These are phyloP conservation scores for Lepidonotus clava DNA, from an alignment of 2,888 invertebrate genomes.

Conservation along the genomic window DNA sequence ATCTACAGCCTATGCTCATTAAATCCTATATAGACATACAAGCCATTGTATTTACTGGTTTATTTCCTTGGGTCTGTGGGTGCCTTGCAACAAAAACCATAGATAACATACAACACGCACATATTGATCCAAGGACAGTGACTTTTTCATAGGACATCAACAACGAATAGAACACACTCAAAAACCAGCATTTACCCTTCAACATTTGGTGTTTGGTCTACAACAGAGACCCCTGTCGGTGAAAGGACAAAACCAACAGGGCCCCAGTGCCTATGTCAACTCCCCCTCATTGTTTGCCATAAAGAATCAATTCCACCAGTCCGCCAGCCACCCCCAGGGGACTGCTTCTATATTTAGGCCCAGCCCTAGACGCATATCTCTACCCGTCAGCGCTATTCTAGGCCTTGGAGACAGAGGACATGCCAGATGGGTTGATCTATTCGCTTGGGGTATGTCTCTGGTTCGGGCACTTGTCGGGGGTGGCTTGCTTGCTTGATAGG, in stretches of 20 bases:
- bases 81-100: too few relatives aligned
- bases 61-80: too few relatives aligned
- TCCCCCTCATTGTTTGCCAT: not conserved
- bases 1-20: too few relatives aligned
- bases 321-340: not conserved
- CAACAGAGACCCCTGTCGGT: not conserved
- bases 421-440: too few relatives aligned
- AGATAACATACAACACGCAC: too few relatives aligned
- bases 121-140: too few relatives aligned
- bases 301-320: slow-evolving; percentile 14
- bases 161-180: too few relatives aligned
- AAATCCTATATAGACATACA: too few relatives aligned
- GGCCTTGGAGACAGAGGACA: not conserved
- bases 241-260: not conserved
- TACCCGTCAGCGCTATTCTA: not conserved
- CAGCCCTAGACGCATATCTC: not conserved
- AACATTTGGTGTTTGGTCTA: not conserved
- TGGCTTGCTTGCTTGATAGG: not conserved
- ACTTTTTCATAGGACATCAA: too few relatives aligned
- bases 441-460: not conserved
- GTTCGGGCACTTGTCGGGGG: not conserved
- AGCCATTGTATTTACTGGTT: too few relatives aligned
- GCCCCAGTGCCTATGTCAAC: not conserved
- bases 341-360: not conserved
- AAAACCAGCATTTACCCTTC: not conserved